Evolutionary conservation across 2,888 invertebrate species (phyloP), one percentile per base, ranked within the genome.

Genomic region (Cetonia aurata): DNA sequence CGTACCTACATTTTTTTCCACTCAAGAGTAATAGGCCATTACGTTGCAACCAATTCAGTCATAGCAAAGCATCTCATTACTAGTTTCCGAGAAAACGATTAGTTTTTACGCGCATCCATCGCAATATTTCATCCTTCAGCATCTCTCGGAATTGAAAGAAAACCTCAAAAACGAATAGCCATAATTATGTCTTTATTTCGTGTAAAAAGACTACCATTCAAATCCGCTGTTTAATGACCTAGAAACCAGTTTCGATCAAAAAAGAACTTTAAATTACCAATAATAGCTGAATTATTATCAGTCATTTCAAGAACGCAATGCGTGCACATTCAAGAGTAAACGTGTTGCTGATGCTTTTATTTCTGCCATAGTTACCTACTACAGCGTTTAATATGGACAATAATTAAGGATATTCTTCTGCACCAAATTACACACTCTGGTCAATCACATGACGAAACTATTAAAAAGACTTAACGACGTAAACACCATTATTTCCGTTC

Each of bases 111-210:
- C 15, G 19, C 15, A 3, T 50, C 17, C 8, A 10, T 50, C 9
- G 13, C 17, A n/a, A 15, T 50, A 50, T 50, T 50, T 50, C 15
- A 50, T 17, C 6, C 13, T 4, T 50, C 15, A 50, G 19, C 19
- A 15, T 13, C 50, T 50, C 8, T 15, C 50, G 15, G 19, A 15
- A 15, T 50, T 15, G 15, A 50, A 50, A 50, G 19, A 19, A 50
- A 50, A 50, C 10, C 3, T 19, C 15, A 17, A 50, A 50, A 15
- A 25, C 25, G 25, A 13, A 50, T 10, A 15, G 9, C 50, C 9
- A 15, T 50, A 50, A 50, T 50, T 50, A 50, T 50, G 50, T 50
- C 13, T 15, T 50, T 50, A 50, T 50, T 50, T 19, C 13, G 4
- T 10, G 15, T 15, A 50, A 50, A 50, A 10, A 19, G 15, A 50